Evolutionary conservation across 2,113 vertebrate genomes (phyloP), one percentile per base, ranked within the genome.

Genomic region (Tragelaphus imberbis): DNA sequence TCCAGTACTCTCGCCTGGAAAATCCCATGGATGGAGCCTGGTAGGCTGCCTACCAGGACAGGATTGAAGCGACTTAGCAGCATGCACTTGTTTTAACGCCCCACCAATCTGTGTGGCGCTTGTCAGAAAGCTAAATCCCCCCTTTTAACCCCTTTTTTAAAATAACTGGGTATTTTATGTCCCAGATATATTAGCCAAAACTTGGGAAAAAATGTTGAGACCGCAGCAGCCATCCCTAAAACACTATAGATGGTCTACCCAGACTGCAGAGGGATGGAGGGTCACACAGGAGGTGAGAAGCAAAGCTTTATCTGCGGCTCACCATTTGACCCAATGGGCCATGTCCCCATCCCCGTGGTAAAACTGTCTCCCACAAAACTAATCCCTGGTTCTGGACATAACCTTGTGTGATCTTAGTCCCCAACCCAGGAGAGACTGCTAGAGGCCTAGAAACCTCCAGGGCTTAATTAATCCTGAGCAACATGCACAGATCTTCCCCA

Each of bases 221-320:
- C 27, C 8, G 16, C 2, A 0, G 44, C 14, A 49, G 3, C 2
- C 9, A 5, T 2, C 28, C 28, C 15, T 19, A 10, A n/a, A 16
- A 30, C 13, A 65, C 7, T 17, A 16, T 15, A 21, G 65, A 71
- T 11, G 17, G 17, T 6, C 68, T n/a, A 40, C n/a, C n/a, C 9
- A 5, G 10, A 9, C 65, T 71, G 19, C 65, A 68, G 17, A 36
- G 9, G 33, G 17, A 11, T 68, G 65, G 28, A 15, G 28, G 61
- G 17, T 21, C 33, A 71, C 65, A n/a, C 15, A n/a, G 14, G 59
- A 30, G 33, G 8, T 36, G 65, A 36, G 65, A 33, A 15, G 33
- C 7, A n/a, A 16, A 63, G 7, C 3, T 19, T 19, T 11, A 68
- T 17, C 33, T n/a, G 4, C 0, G 4, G 33, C 33, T 36, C 33